Conservation (phyloP, 2,113 vertebrate genomes). For the Panthera leo region DNA sequence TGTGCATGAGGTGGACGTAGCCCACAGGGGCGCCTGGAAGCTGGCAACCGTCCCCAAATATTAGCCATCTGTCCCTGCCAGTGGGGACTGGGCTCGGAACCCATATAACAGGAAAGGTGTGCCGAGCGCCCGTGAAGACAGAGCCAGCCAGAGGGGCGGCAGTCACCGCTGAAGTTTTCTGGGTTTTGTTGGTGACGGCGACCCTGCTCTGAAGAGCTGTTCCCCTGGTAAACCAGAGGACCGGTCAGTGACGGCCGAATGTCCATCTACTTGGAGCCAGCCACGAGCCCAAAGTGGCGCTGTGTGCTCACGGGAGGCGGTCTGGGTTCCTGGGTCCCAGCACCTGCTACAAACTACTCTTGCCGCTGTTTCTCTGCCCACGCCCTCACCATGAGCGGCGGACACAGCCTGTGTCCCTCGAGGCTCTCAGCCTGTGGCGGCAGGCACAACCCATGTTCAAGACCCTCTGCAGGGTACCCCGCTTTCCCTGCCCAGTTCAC, state of each 20-base stretch:
- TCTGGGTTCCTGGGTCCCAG: too few species aligned
- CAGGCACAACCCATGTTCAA: too few species aligned
- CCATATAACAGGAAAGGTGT: neutral
- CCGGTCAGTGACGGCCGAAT: too few species aligned
- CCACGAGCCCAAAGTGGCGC: neutral
- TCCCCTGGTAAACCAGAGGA: neutral
- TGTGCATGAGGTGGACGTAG: neutral
- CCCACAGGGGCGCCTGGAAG: neutral
- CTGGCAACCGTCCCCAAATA: neutral
- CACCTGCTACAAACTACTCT: too few species aligned
- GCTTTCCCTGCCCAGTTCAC: too few species aligned
- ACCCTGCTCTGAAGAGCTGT: neutral
- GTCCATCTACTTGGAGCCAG: neutral
- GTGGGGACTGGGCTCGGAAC: neutral
- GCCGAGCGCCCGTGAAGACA: neutral
- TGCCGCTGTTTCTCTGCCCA: neutral
- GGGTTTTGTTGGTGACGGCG: too few species aligned
- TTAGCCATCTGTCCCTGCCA: neutral
- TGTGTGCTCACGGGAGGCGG: too few species aligned
- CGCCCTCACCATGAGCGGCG: too few species aligned
- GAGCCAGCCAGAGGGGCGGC: neutral
- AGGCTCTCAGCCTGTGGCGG: too few species aligned
- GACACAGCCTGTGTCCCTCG: too few species aligned
- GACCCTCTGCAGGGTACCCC: too few species aligned
- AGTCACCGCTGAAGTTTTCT: too few species aligned